Evolutionary conservation across 2,797 vertebrate species (phyloP).

Genomic region (Podargus strigoides): DNA sequence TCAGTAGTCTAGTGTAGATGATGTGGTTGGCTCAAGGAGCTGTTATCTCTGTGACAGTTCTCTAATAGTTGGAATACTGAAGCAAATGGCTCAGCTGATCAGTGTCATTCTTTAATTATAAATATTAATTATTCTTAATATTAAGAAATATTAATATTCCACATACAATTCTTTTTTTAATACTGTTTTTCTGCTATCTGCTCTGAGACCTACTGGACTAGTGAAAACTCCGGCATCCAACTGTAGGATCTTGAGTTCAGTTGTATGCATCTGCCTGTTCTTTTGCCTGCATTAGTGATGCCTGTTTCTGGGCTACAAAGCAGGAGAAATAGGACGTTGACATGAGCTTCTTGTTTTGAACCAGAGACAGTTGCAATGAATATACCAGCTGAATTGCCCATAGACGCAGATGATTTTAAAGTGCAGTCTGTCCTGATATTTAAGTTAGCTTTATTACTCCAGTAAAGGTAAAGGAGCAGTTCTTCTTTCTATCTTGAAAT

Average conservation of each 20-base stretch:
- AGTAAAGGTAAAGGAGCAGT: not conserved
- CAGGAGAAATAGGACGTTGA: not conserved
- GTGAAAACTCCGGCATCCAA: not conserved
- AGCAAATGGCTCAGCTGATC: not conserved
- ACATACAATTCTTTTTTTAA: accelerated
- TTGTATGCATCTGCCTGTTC: not conserved
- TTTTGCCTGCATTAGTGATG: not conserved
- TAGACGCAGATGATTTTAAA: not conserved
- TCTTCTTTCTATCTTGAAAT: not conserved
- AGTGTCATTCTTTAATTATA: not conserved
- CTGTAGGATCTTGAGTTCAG: not conserved
- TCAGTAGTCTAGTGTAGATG: not conserved
- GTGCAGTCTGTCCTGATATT: not conserved
- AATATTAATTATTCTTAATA: not conserved
- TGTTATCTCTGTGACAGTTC: accelerated
- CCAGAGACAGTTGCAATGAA: not conserved
- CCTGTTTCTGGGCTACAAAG: not conserved
- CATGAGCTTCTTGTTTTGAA: not conserved
- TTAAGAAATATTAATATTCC: not conserved
- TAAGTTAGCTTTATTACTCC: not conserved
- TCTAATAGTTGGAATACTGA: not conserved
- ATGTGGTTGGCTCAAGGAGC: not conserved
- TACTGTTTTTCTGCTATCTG: not conserved
- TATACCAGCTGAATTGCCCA: not conserved
- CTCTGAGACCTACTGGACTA: not conserved